These are phyloP conservation scores for Austrofundulus limnaeus DNA, from an alignment of 2,113 vertebrate species.

Conservation along the genomic window DNA sequence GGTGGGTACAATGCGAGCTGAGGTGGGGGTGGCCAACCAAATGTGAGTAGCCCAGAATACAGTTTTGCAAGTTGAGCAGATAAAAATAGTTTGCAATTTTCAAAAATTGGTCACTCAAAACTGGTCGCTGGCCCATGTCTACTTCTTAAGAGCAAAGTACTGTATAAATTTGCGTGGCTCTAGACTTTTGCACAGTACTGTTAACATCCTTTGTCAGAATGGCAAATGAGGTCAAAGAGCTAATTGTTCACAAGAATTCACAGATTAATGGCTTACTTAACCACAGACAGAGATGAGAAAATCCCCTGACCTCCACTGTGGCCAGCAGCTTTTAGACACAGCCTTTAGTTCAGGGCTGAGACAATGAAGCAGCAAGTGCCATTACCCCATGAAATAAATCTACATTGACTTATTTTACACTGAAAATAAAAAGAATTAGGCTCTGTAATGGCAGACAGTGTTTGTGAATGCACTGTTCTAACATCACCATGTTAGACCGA, in stretches of 20 bases:
- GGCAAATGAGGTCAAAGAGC: not conserved
- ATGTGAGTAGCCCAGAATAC: too few species aligned
- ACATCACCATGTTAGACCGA: not conserved
- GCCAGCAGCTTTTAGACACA: conserved; percentile 30
- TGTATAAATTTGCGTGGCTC: not conserved
- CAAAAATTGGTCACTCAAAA: too few species aligned
- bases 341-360: conserved; percentile 19
- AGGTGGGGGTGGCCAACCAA: too few species aligned
- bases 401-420: too few species aligned
- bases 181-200: not conserved
- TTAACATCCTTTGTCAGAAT: not conserved
- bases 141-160: not conserved
- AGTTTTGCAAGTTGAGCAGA: too few species aligned
- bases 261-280: conserved; percentile 42
- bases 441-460: too few species aligned
- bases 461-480: not conserved
- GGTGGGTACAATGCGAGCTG: too few species aligned
- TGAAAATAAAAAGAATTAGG: too few species aligned
- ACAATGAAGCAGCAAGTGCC: conserved; percentile 11
- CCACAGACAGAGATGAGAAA: conserved; percentile 36
- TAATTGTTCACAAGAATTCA: not conserved
- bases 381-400: not conserved
- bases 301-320: conserved; percentile 37
- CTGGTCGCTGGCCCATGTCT: too few species aligned
- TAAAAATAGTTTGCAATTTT: too few species aligned